Percentiles rank a stretch among this genome's conserved stretches.
Evolutionary conservation across 37 sponge, comb jelly and placozoan species (phyloP).

Genomic region (Cliona cf. orientalis): DNA sequence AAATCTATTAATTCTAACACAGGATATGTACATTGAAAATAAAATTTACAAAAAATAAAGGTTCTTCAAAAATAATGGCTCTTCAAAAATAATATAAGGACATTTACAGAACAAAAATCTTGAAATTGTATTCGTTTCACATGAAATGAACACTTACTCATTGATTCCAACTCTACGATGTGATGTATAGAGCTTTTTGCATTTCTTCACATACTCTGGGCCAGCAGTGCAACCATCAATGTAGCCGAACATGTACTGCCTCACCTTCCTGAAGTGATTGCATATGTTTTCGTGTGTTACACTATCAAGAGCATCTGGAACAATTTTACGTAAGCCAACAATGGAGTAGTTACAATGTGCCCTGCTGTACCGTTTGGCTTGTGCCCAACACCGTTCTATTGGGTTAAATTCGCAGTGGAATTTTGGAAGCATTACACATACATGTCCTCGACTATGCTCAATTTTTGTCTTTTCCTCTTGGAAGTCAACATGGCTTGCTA

Average conservation of each 20-base stretch:
- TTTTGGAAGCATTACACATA: background rate
- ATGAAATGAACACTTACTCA: too few species aligned
- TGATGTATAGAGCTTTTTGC: conserved; percentile 24
- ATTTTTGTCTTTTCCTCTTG: background rate
- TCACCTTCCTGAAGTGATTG: conserved; percentile 32
- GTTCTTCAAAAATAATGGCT: too few species aligned
- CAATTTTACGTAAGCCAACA: background rate
- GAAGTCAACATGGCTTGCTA: background rate
- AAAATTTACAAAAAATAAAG: too few species aligned
- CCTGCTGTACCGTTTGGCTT: conserved; percentile 32
- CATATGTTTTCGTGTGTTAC: conserved; percentile 16
- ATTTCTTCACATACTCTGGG: conserved; percentile 5
- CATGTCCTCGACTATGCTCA: background rate
- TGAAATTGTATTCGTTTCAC: too few species aligned
- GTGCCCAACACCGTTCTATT: conserved; percentile 24
- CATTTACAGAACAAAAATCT: too few species aligned
- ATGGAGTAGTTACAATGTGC: conserved; percentile 27
- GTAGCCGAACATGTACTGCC: conserved; percentile 32
- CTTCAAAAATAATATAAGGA: too few species aligned
- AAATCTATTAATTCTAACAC: too few species aligned
- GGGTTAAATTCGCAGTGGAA: conserved; percentile 33
- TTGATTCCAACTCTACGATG: conserved; percentile 19
- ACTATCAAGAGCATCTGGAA: conserved; percentile 10
- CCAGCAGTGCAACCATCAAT: conserved; percentile 11
- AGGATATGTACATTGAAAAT: too few species aligned